These are phyloP conservation scores for Drosophila peninsularis DNA, from an alignment of 2,888 invertebrate genomes.

Conservation along the genomic window DNA sequence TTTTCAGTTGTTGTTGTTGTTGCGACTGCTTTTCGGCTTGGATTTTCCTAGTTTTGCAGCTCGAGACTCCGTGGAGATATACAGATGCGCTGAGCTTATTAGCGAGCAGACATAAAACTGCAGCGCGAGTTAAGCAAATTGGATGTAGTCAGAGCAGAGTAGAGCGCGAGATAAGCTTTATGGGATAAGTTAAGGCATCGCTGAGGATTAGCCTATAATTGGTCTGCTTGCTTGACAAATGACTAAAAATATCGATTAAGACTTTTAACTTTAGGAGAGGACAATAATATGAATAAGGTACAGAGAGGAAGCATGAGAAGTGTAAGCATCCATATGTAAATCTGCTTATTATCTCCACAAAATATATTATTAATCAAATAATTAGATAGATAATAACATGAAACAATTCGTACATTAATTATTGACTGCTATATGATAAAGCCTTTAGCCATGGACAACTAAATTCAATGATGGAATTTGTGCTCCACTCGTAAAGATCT, in stretches of 20 bases:
- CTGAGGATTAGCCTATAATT: slow-evolving; percentile 25
- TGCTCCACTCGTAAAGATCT: slow-evolving; percentile 23
- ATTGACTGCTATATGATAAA: slow-evolving; percentile 6
- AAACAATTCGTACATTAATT: slow-evolving; percentile 15
- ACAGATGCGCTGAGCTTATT: slow-evolving; percentile 56
- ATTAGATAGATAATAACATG: neutral
- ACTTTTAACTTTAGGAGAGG: neutral
- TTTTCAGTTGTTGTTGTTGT: slow-evolving; percentile 27
- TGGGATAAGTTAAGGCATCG: slow-evolving; percentile 19
- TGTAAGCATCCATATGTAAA: too few species aligned
- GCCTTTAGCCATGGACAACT: slow-evolving; percentile 21
- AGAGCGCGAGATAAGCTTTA: slow-evolving; percentile 15
- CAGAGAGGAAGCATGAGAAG: too few species aligned
- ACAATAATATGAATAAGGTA: too few species aligned
- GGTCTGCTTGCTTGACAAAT: neutral
- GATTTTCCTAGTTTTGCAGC: slow-evolving; percentile 33
- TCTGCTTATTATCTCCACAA: neutral
- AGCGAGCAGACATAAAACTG: slow-evolving; percentile 39
- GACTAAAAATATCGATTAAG: neutral
- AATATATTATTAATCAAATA: neutral
- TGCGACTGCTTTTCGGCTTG: slow-evolving; percentile 26
- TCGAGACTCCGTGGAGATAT: slow-evolving; percentile 18
- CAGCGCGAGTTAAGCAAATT: slow-evolving; percentile 29
- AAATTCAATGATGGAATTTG: slow-evolving; percentile 28
- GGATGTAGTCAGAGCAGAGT: neutral